phyloP scores from a whole-genome alignment of 1,140 invertebrate genomes.

The Drosophila neocordata region DNA sequence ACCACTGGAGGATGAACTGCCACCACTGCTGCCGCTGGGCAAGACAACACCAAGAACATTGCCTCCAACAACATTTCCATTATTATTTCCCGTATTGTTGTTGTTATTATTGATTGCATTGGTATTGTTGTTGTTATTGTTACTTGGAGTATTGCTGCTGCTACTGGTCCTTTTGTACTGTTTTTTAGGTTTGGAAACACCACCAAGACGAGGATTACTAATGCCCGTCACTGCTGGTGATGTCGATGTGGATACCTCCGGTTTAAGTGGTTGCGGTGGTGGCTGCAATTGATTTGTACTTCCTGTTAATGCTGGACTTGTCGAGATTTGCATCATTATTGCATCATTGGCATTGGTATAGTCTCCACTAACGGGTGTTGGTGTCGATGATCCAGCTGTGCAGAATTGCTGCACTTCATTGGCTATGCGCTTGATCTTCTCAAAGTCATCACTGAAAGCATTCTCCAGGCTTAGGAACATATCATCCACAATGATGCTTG shows the following conservation, averaged over 20 bases:
- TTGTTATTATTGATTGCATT: constrained; percentile 74
- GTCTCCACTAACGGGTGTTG: constrained; percentile 50
- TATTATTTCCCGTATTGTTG: constrained; percentile 82
- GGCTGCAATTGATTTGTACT: constrained; percentile 67
- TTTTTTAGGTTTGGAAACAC: constrained; percentile 80
- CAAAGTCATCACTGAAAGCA: constrained; percentile 88
- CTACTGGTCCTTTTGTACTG: constrained; percentile 84
- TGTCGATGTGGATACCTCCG: constrained; percentile 70
- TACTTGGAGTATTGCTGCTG: constrained; percentile 57
- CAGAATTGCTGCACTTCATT: constrained; percentile 89
- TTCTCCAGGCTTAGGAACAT: constrained; percentile 88
- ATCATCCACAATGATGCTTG: constrained; percentile 86
- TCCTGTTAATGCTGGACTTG: constrained; percentile 29
- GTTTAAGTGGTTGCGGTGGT: constrained; percentile 71
- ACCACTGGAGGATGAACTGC: constrained; percentile 62
- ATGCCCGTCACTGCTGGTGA: constrained; percentile 28
- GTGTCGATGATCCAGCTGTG: constrained; percentile 80
- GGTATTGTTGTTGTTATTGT: constrained; percentile 79
- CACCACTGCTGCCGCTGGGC: constrained; percentile 41
- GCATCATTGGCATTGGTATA: constrained; percentile 49
- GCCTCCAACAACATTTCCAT: constrained; percentile 65
- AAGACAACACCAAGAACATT: constrained; percentile 75
- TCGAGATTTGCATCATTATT: constrained; percentile 74
- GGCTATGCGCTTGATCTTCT: constrained; percentile 89
- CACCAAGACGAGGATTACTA: constrained; percentile 38